Base-by-base conservation (phyloP, 2,888 invertebrate species). In the Serrognathus titanus region DNA sequence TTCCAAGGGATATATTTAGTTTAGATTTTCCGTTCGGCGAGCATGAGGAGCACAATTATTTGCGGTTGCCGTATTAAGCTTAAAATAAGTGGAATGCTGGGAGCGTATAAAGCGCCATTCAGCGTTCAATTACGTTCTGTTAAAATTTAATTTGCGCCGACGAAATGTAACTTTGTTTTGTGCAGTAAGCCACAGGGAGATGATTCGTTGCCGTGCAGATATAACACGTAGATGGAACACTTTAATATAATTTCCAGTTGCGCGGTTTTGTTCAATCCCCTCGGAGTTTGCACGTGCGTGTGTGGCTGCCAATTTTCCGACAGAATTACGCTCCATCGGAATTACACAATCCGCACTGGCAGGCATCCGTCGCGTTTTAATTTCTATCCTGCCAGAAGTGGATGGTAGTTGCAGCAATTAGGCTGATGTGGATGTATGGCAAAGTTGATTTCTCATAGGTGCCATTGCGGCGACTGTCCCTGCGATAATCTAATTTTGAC, bases 121-220 rank as follows among this genome's bases (percentile, higher is more conserved):
- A 69, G 72, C 73, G 73, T 76, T 76, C 75, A 76, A 75, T 76
- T 76, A 75, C 76, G 74, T 70, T 71, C 73, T 68, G 75, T 73
- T 75, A 75, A 75, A 75, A 75, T 75, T 75, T 75, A 75, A 75
- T 75, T 75, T 75, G 72, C 71, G 66, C 69, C 73, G 74, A 73
- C 73, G 75, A 75, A 74, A 74, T 72, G 75, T 75, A 74, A 75
- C 75, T 75, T 75, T 75, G 75, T 75, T 75, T 74, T 72, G 72
- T 70, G 68, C 70, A 68, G 69, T 69, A 71, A 69, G 71, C 71
- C 70, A 70, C 71, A 69, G 69, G 66, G 68, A 72, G 70, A 73
- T 71, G 70, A 70, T 72, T 50, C 50, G 46, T 48, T 36, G 35
- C 48, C 51, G 53, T 40, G 60, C 60, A 62, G 60, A 58, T 60